Evolutionary conservation across 2,113 vertebrate species (phyloP), one percentile per base, ranked within the genome.

Genomic region (Cyanoderma ruficeps): DNA sequence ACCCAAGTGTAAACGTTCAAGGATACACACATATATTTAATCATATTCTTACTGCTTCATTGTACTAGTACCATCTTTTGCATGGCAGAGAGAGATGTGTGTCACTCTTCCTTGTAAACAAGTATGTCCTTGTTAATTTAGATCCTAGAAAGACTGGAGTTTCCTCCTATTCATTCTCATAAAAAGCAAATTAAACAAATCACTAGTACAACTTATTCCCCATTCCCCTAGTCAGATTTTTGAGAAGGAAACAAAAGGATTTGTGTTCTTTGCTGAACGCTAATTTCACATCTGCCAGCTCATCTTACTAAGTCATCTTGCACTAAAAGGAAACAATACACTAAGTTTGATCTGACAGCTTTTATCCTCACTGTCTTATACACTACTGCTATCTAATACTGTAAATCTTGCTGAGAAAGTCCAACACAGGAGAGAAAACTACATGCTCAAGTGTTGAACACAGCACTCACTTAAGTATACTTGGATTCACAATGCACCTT

Each of bases 161-260:
- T 93, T 94, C 82, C 87, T 83, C 55, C 76, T 59, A 60, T 87
- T 79, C 87, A 87, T 70, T 82, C 64, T 75, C 25, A 82, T 56
- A 82, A 78, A 84, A 81, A 87, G 10, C 10, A 93, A 91, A 90
- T 86, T 57, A 79, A 86, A 95, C 49, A 81, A 93, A 82, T 55
- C 60, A 79, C 80, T 52, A 52, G 64, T 14, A 65, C 13, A 88
- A 86, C 7, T 83, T 76, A 46, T 44, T 74, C 31, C n/a, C 17
- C 37, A 39, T 89, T 39, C 27, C 52, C 13, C 12, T 4, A 17
- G 57, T 31, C 72, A 61, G 75, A 84, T 41, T 80, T 79, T 50
- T 93, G 64, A 86, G 72, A 90, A n/a, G 23, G 11, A 56, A 68
- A 57, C 30, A 86, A 78, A 17, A 70, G 42, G 15, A 71, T 74